Base-by-base conservation (phyloP, 2,113 vertebrate species). In the Chloropsis hardwickii region DNA sequence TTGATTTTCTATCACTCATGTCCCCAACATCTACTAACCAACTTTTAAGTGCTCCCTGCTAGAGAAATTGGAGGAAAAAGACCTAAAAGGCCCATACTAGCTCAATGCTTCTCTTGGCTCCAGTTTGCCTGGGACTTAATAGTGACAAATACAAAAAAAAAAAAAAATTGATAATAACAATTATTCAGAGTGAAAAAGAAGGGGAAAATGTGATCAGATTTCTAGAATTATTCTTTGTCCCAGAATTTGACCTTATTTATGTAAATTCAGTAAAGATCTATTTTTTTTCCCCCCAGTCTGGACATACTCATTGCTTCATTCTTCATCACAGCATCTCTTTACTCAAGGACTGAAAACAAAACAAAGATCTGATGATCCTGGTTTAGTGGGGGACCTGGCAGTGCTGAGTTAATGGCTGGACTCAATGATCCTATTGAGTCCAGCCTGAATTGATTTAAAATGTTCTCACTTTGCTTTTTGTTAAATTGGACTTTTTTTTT, bases 201-300 rank as follows among this genome's bases (percentile, higher is more conserved):
- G 8, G 9, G 5, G 6, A 0, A 54, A n/a, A 15, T 5, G 1
- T 2, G 42, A 44, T 27, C 3, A 0, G 2, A 4, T 62, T 37
- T 58, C 61, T 29, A 21, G 18, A 64, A 58, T 23, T n/a, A 14
- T 29, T 85, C 8, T 62, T 60, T 71, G 7, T 10, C 29, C 6
- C 14, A 22, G 7, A 31, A 54, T 74, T 81, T 66, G 5, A 40
- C 16, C 3, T 9, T n/a, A 6, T 44, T 29, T 66, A 4, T 54
- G 8, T 66, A 66, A 78, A 83, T 50, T 37, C 12, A 54, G 5
- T 53, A 8, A n/a, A 51, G 4, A 50, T 5, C 6, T 31, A 7
- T 3, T 53, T 29, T 50, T 56, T 64, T n/a, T 23, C 22, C 1
- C 1, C 6, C 4, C 8, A 51, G 14, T 3, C 7, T 60, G 22